Conservation (phyloP, 2,797 vertebrate genomes). For the Lacerta bilineata region DNA sequence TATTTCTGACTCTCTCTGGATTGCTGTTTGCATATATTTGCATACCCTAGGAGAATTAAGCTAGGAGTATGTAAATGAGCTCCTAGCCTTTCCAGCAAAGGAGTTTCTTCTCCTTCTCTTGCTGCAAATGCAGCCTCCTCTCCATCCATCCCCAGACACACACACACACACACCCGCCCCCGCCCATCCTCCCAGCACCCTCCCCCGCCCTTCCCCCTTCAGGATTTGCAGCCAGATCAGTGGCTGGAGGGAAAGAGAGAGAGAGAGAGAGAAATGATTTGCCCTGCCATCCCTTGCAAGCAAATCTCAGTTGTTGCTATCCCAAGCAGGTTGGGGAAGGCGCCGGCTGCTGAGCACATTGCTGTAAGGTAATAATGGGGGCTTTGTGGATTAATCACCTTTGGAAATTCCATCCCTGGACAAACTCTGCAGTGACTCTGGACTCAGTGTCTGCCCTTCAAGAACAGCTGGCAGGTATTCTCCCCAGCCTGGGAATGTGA, state of each 20-base stretch:
- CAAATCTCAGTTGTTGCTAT: background rate
- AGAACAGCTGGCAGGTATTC: background rate
- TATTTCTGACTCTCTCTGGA: conserved; percentile 87
- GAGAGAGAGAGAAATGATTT: too few relatives aligned
- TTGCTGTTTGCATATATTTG: conserved; percentile 88
- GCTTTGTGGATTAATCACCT: fast-evolving
- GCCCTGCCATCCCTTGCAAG: too few relatives aligned
- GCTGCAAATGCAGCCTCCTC: background rate
- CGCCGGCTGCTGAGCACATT: background rate
- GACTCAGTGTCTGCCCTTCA: background rate
- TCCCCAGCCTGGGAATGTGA: background rate
- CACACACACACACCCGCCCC: background rate
- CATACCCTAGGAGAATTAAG: conserved; percentile 87
- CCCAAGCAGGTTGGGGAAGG: fast-evolving
- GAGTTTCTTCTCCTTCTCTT: conserved; percentile 36
- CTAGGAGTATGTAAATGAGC: conserved; percentile 85
- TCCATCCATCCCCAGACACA: background rate
- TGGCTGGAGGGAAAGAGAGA: background rate
- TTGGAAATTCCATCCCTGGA: fast-evolving
- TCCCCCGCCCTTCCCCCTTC: background rate
- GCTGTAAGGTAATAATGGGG: too few relatives aligned
- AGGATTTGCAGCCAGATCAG: fast-evolving
- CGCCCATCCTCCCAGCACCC: too few relatives aligned
- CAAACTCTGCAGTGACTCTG: too few relatives aligned
- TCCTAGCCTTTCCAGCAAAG: conserved; percentile 71